Evolutionary conservation across 2,888 invertebrate species (phyloP).

Genomic region (Eupithecia subfuscata): DNA sequence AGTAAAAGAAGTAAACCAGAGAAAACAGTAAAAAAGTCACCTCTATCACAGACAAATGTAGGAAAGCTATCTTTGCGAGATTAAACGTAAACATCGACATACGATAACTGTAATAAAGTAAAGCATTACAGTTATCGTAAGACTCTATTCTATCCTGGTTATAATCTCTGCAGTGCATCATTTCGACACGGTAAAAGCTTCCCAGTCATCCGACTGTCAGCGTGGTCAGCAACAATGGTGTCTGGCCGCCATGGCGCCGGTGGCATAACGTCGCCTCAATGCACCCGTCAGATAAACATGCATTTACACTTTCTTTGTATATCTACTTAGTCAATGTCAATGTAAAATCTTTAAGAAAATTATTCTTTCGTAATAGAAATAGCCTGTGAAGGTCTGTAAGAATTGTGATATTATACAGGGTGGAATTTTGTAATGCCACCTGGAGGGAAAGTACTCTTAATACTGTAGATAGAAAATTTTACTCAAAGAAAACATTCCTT

Average conservation of each 20-base stretch:
- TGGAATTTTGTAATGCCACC: no score
- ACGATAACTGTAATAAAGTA: neutral
- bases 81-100: neutral
- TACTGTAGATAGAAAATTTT: no score
- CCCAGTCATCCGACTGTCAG: constrained; percentile 44
- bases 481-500: no score
- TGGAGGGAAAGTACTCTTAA: no score
- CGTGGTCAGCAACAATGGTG: constrained; percentile 56
- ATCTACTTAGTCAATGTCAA: constrained; percentile 1
- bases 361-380: neutral
- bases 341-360: neutral
- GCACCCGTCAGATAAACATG: constrained; percentile 63
- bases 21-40: no score
- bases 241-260: constrained; percentile 63
- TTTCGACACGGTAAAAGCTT: constrained; percentile 42
- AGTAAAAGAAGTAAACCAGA: no score
- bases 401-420: no score
- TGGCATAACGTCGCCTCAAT: constrained; percentile 65
- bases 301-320: constrained; percentile 53
- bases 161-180: constrained; percentile 2
- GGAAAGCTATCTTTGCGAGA: no score
- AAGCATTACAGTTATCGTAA: neutral
- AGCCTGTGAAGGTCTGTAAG: neutral
- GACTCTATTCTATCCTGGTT: neutral
- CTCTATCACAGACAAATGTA: no score